Base-by-base conservation (phyloP, 2,888 invertebrate genomes). In the Andrena trimmerana region DNA sequence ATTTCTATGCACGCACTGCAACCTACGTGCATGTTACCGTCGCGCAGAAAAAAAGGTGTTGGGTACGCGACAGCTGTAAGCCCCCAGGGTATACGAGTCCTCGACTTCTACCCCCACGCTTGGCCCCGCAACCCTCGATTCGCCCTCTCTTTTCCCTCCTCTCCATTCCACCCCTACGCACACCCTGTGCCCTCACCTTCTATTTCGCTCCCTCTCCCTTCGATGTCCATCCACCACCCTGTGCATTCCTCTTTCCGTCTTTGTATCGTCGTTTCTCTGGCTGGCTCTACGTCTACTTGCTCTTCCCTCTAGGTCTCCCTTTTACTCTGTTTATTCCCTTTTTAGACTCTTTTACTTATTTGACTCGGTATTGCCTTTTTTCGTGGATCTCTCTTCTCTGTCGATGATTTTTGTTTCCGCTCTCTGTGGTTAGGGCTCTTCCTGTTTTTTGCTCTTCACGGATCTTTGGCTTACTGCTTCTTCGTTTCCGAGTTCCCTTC, bases 61-160 rank as follows among this genome's bases (percentile, higher is more conserved):
- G 93, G 93, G 90, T 92, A 90, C 90, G 92, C 93, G 93, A 93
- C 93, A 93, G 93, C 93, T 93, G 93, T 92, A 92, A 92, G 89
- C 92, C 93, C 90, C 91, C 76, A 81, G 92, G 93, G 88, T 83
- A 90, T 90, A 86, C 90, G 90, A 90, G 89, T 91, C 90, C 92
- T 92, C 92, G 92, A 93, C 92, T 91, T 90, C 89, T 87, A 88
- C 91, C 91, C 87, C 88, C 77, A 67, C 77, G 79, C 86, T 81
- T 86, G 81, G 42, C 73, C 84, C 81, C 24, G 75, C 84, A 81
- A 84, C 88, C 87, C 88, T 88, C 86, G 81, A 84, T 79, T 87
- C 86, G 78, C 85, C 86, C 72, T 70, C 88, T 60, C 72, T 65
- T 71, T 81, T n/a, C 76, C 73, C 42, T 24, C 65, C 69, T 50